Conservation (phyloP, 2,113 vertebrate genomes). For the Saguinus imperator region DNA sequence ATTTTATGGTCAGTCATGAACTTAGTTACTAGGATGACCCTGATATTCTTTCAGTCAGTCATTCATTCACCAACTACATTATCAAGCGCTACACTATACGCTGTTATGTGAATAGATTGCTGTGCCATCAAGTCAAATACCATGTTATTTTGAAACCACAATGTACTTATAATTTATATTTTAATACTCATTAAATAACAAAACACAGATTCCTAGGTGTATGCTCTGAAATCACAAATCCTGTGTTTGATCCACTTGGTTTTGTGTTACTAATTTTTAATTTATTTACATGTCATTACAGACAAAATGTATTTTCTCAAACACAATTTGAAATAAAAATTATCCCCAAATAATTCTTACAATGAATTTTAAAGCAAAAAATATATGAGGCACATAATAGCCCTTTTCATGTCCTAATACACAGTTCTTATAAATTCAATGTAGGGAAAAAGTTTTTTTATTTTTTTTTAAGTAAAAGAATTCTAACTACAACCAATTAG, state of each 20-base stretch:
- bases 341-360: background rate
- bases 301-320: slow-evolving; percentile 4
- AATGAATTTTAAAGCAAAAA: background rate
- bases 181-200: slow-evolving; percentile 6
- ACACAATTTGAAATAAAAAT: background rate
- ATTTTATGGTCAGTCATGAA: background rate
- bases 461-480: background rate
- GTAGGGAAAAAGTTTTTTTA: background rate
- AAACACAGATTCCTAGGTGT: background rate
- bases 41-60: background rate
- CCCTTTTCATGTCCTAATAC: background rate
- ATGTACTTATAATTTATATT: background rate
- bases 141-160: background rate
- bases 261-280: slow-evolving; percentile 4
- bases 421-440: background rate
- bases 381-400: background rate
- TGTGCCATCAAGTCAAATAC: background rate
- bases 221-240: background rate
- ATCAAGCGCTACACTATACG: background rate
- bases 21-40: background rate
- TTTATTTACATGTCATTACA: background rate
- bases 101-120: background rate
- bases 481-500: slow-evolving; percentile 53
- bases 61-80: background rate
- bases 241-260: background rate